A percentile compares a stretch with the other conserved stretches of the same genome.
These are phyloP conservation scores for Spicauda simplicius DNA, from an alignment of 2,888 invertebrate genomes.

Conservation along the genomic window DNA sequence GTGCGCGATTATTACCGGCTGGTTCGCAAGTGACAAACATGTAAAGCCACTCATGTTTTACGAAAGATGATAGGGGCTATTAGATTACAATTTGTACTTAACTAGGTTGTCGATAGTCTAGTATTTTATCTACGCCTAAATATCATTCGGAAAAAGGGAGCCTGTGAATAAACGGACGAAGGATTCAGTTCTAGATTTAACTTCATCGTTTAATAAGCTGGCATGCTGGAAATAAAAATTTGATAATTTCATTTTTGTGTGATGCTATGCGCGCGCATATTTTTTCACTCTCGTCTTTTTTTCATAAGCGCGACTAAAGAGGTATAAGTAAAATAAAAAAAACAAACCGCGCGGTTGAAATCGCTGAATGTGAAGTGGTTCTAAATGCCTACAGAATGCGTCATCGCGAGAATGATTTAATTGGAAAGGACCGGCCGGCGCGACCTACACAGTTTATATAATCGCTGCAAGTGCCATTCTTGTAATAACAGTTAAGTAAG, in stretches of 20 bases:
- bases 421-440: conserved; percentile 21
- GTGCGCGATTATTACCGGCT: background rate
- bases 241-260: too few species aligned
- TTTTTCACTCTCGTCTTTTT: background rate
- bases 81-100: background rate
- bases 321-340: background rate
- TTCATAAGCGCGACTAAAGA: background rate
- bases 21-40: background rate
- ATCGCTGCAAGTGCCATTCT: conserved; percentile 19
- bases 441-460: conserved; percentile 21
- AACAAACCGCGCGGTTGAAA: background rate
- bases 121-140: too few species aligned
- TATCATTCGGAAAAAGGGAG: too few species aligned
- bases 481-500: background rate
- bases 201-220: too few species aligned
- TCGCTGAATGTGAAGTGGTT: background rate
- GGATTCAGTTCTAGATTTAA: too few species aligned
- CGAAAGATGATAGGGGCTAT: background rate
- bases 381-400: conserved; percentile 18
- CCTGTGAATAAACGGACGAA: too few species aligned
- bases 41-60: too few species aligned
- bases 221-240: too few species aligned
- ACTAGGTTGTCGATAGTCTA: background rate
- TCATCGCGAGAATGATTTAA: conserved; percentile 18
- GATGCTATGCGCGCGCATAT: too few species aligned